These are phyloP conservation scores for Stegodyphus mimosarum DNA, from an alignment of 1,140 invertebrate genomes.

Conservation along the genomic window DNA sequence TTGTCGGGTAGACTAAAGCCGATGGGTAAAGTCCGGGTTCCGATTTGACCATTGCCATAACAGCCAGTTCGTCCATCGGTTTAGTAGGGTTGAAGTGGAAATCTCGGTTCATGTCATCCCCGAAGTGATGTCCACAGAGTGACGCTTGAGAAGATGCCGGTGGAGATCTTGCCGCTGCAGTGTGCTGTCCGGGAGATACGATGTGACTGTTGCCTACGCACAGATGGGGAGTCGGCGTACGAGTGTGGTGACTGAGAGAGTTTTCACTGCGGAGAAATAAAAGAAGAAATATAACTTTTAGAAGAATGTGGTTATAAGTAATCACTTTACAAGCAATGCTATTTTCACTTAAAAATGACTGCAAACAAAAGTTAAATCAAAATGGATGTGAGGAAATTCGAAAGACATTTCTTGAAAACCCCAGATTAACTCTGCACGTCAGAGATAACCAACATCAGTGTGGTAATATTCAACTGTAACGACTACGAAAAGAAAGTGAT, in stretches of 20 bases:
- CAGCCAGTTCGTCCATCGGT: slow-evolving; percentile 54
- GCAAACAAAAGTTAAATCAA: too few species aligned
- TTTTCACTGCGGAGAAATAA: slow-evolving; percentile 29
- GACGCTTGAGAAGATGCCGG: slow-evolving; percentile 7
- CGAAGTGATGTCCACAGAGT: slow-evolving; percentile 14
- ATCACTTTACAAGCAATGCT: too few species aligned
- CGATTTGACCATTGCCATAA: slow-evolving; percentile 59
- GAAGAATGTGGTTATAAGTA: too few species aligned
- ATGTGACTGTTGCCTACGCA: slow-evolving; percentile 38
- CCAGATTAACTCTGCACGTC: too few species aligned
- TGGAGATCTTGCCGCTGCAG: not conserved
- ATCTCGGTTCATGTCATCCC: slow-evolving; percentile 5
- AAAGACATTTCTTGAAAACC: too few species aligned
- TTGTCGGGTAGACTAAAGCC: slow-evolving; percentile 36
- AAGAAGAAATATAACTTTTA: not conserved
- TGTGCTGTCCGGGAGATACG: slow-evolving; percentile 15
- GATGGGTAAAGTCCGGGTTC: slow-evolving; percentile 51
- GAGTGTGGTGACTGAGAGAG: slow-evolving; percentile 25
- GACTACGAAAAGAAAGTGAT: too few species aligned
- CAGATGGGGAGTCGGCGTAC: slow-evolving; percentile 37
- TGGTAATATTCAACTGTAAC: too few species aligned
- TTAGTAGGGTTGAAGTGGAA: slow-evolving; percentile 22
- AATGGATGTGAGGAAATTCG: too few species aligned
- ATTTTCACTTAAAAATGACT: too few species aligned
- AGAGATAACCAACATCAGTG: too few species aligned